These are phyloP conservation scores for Plusia festucae DNA, from an alignment of 2,888 invertebrate species.

Conservation along the genomic window DNA sequence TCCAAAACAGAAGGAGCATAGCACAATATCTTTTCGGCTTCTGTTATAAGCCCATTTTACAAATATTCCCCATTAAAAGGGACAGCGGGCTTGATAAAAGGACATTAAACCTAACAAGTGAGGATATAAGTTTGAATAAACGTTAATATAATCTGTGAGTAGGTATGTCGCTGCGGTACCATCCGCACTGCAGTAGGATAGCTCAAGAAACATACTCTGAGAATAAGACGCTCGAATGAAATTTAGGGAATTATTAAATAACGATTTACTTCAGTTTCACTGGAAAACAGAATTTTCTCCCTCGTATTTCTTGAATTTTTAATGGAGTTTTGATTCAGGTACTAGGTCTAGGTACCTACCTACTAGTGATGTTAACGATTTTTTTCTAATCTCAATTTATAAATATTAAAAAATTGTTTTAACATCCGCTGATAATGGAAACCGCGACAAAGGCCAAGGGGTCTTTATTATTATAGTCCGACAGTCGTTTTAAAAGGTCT, in stretches of 20 bases:
- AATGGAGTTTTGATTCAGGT: no score
- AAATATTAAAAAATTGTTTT: no score
- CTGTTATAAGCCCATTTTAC: constrained; percentile 18
- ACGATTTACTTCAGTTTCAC: neutral
- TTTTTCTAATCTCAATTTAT: neutral
- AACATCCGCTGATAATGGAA: no score
- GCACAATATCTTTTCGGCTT: neutral
- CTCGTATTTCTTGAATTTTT: neutral
- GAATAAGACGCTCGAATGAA: neutral
- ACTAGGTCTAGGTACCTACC: no score
- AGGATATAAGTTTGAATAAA: constrained; percentile 28
- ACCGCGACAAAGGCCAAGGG: no score
- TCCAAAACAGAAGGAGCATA: neutral
- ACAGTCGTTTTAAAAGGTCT: no score
- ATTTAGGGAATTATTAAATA: neutral
- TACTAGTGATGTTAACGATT: neutral
- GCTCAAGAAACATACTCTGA: constrained; percentile 5
- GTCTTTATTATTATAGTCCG: no score
- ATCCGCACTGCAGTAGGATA: constrained; percentile 43
- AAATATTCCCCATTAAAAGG: constrained; percentile 32
- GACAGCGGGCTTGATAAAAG: constrained; percentile 34
- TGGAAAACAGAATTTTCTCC: neutral
- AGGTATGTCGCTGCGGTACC: constrained; percentile 16
- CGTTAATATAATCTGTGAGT: constrained; percentile 40
- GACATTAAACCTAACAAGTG: constrained; percentile 42